These are phyloP conservation scores for Orthonevra nobilis DNA, from an alignment of 2,888 invertebrate genomes.

Conservation along the genomic window DNA sequence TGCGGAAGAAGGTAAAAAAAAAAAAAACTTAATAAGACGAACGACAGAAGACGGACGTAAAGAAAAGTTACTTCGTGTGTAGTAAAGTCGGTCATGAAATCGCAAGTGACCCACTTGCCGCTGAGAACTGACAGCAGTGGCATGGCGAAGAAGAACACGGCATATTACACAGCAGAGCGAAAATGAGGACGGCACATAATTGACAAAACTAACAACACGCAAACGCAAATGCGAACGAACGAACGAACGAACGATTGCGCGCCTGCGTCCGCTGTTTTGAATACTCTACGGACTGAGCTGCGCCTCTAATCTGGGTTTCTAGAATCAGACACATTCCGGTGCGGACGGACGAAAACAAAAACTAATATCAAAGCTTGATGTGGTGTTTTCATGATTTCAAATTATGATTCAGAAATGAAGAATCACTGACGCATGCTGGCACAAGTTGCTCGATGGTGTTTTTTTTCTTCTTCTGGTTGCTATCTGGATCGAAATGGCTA, in stretches of 20 bases:
- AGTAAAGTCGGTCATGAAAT: slow-evolving; percentile 79
- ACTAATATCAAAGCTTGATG: slow-evolving; percentile 2
- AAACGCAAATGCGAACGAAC: slow-evolving; percentile 20
- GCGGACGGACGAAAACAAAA: background rate
- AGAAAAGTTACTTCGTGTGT: slow-evolving; percentile 41
- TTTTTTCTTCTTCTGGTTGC: slow-evolving; percentile 17
- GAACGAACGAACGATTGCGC: slow-evolving; percentile 23
- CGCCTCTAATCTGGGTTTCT: slow-evolving; percentile 62
- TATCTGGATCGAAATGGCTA: slow-evolving; percentile 40
- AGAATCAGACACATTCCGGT: slow-evolving; percentile 31
- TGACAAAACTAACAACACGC: slow-evolving; percentile 71
- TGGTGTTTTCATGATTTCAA: slow-evolving; percentile 13
- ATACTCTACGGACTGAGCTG: slow-evolving; percentile 20
- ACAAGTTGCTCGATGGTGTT: slow-evolving; percentile 14
- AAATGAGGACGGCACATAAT: slow-evolving; percentile 72
- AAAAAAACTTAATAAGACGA: slow-evolving; percentile 16
- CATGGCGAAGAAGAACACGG: slow-evolving; percentile 23
- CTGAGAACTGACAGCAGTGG: slow-evolving; percentile 37
- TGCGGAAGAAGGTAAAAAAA: slow-evolving; percentile 53
- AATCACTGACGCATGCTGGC: slow-evolving; percentile 43
- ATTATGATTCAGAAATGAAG: slow-evolving; percentile 9
- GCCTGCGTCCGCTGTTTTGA: slow-evolving; percentile 55
- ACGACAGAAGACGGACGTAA: slow-evolving; percentile 30
- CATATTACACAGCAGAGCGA: too few relatives aligned
- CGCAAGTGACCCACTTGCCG: slow-evolving; percentile 79